Percentiles rank a stretch among this genome's conserved stretches.
Conservation (phyloP, 2,113 vertebrate genomes). For the Thalassarche chlororhynchos region DNA sequence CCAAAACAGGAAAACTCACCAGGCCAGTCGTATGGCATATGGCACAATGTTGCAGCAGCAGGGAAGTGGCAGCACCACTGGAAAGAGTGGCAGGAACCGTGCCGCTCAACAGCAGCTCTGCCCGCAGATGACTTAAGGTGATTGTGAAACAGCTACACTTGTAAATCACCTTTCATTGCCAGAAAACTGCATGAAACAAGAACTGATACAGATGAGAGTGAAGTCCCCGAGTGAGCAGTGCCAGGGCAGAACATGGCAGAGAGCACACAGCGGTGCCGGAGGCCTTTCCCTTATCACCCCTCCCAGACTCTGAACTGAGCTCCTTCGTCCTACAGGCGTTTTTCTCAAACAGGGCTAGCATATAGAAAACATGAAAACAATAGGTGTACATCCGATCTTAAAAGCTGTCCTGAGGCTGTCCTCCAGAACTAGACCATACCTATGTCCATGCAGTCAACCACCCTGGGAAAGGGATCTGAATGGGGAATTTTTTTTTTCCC, state of each 20-base stretch:
- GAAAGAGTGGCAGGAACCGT: fast-evolving
- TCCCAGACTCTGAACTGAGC: not conserved
- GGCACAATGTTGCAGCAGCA: not conserved
- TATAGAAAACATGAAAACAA: not conserved
- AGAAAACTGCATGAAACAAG: not conserved
- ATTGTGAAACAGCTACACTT: not conserved
- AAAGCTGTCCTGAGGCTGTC: not conserved
- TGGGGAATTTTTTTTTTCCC: not conserved
- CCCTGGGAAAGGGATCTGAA: not conserved
- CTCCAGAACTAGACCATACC: not conserved
- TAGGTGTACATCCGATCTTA: not conserved
- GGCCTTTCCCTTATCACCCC: not conserved
- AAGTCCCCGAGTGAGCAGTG: not conserved
- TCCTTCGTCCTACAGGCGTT: not conserved
- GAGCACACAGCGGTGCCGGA: not conserved
- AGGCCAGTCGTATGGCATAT: not conserved
- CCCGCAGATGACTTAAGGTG: not conserved
- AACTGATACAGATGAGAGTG: not conserved
- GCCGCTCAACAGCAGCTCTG: not conserved
- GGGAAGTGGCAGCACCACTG: not conserved
- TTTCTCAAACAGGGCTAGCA: not conserved
- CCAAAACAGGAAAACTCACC: not conserved
- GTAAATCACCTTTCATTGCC: not conserved
- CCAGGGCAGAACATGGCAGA: not conserved
- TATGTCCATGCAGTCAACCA: not conserved